These are phyloP conservation scores for Acipenser ruthenus DNA, from an alignment of 2,797 vertebrate species.

Conservation along the genomic window DNA sequence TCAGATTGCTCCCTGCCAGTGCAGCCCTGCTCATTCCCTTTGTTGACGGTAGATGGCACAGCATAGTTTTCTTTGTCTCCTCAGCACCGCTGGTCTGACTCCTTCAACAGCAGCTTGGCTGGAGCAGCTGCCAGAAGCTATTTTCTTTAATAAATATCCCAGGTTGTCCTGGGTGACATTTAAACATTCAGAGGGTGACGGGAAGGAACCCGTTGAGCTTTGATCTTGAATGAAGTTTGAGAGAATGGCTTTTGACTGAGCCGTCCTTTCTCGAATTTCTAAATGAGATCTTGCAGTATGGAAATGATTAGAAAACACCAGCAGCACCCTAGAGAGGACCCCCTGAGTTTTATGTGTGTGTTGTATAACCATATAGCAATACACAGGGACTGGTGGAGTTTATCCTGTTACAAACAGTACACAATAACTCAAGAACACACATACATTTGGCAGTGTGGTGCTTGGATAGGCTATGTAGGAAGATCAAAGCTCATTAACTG, in stretches of 20 bases:
- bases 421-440: too few relatives aligned
- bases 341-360: constrained; percentile 6
- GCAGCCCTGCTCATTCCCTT: constrained; percentile 2
- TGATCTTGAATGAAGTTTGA: constrained; percentile 27
- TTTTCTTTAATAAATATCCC: constrained; percentile 29
- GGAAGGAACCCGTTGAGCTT: constrained; percentile 19
- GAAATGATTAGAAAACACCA: constrained; percentile 15
- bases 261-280: constrained; percentile 11
- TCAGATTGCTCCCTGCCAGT: neutral
- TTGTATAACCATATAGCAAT: neutral
- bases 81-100: constrained; percentile 3
- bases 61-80: constrained; percentile 18
- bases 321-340: constrained; percentile 12
- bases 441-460: too few relatives aligned
- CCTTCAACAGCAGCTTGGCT: constrained; percentile 22
- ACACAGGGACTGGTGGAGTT: neutral
- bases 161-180: constrained; percentile 26
- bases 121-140: constrained; percentile 25
- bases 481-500: too few relatives aligned
- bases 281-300: constrained; percentile 14
- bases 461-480: too few relatives aligned
- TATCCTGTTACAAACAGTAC: neutral
- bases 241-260: constrained; percentile 26
- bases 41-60: constrained; percentile 27
- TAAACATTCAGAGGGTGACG: constrained; percentile 24